Evolutionary conservation across 2,888 invertebrate genomes (phyloP), one percentile per base, ranked within the genome.

Genomic region (Tetragnatha montana): DNA sequence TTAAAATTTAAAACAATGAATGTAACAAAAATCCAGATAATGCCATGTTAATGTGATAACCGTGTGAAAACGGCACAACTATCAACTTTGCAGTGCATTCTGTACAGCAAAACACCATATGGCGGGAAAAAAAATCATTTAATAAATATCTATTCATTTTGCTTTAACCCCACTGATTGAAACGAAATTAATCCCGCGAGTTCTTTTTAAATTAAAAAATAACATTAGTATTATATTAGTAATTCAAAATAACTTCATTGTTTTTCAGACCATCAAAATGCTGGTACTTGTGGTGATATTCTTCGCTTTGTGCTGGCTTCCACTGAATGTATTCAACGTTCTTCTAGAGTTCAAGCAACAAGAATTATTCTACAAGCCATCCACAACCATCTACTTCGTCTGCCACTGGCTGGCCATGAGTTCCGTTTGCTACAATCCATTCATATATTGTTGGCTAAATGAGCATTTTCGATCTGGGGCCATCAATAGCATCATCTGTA

Each of bases 361-460:
- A 47, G 92, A 93, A 1, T 93, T 81, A 93, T 76, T 93, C 0
- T 76, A 78, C 69, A 76, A 35, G 50, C 10, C 91, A 92, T 80
- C 88, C 91, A 92, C 93, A 2, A 93, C 93, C 0, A 74, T 81
- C 8, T 94, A 93, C 91, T 93, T 94, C 71, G 91, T 93, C 60
- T 94, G 94, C 87, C 94, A 94, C 91, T 93, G 94, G 93, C 92
- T 94, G 19, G 94, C 94, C 50, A 94, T 94, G 92, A 93, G 93
- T 88, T 93, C 93, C 86, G 94, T 94, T 2, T 94, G 94, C 91
- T 94, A 93, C 92, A 94, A 94, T 91, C 94, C 94, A 0, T 94
- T 94, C 91, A 93, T 94, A 47, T 94, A 94, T 91, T 94, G 94
- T 91, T 94, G 94, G 93, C 92, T 94, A 22, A 94, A 94, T 91